phyloP scores from a whole-genome alignment of 2,888 invertebrate genomes.

The Lissonota sp. region DNA sequence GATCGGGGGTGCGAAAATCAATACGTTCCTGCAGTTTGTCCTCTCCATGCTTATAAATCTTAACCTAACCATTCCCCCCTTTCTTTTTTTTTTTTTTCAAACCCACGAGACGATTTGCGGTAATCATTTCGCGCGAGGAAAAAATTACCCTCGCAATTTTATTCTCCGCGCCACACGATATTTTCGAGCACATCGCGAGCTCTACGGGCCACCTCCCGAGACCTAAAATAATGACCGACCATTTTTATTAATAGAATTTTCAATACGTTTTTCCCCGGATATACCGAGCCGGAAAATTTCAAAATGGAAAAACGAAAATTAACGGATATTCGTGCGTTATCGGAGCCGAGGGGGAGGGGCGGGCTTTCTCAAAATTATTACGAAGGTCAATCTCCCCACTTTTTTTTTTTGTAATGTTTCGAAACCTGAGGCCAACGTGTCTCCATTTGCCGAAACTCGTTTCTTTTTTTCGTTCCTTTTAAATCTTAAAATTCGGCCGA shows the following conservation, averaged over 20 bases:
- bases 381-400: conserved; percentile 60
- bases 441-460: conserved; percentile 32
- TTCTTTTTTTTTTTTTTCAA: conserved; percentile 54
- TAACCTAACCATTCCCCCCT: conserved; percentile 74
- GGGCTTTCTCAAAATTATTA: conserved; percentile 32
- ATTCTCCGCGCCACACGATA: conserved; percentile 13
- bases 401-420: conserved; percentile 31
- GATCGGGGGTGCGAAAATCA: conserved; percentile 82
- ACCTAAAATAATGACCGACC: conserved; percentile 77
- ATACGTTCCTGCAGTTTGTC: conserved; percentile 76
- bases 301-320: neutral
- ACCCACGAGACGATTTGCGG: conserved; percentile 37
- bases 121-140: conserved; percentile 4
- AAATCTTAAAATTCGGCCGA: too few relatives aligned
- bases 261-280: conserved; percentile 58
- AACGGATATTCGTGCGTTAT: neutral
- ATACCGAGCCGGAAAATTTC: conserved; percentile 4
- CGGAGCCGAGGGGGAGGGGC: neutral
- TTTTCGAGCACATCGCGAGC: conserved; percentile 42
- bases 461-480: neutral
- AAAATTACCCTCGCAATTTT: conserved; percentile 20
- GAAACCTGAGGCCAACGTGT: conserved; percentile 16
- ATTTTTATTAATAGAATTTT: conserved; percentile 79
- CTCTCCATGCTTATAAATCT: conserved; percentile 75
- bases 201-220: conserved; percentile 33